These are phyloP conservation scores for Xylota segnis DNA, from an alignment of 2,888 invertebrate species.

Conservation along the genomic window DNA sequence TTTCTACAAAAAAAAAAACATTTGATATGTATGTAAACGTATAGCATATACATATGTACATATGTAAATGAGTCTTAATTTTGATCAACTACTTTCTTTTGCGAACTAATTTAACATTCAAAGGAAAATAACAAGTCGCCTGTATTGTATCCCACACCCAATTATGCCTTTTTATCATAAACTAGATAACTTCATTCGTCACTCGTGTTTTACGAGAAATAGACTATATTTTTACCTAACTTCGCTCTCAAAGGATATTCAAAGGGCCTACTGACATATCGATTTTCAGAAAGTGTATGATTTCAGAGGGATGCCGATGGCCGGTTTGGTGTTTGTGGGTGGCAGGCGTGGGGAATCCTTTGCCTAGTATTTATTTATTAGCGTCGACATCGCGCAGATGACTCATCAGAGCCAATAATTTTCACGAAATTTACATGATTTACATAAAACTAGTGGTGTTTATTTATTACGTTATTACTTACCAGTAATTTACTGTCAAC, in stretches of 20 bases:
- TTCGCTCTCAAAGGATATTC: neutral
- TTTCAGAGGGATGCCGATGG: neutral
- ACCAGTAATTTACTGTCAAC: conserved; percentile 19
- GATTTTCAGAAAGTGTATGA: neutral
- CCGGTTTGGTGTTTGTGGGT: neutral
- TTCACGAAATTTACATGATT: neutral
- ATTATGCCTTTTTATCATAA: too few species aligned
- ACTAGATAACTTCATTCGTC: too few species aligned
- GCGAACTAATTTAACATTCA: too few species aligned
- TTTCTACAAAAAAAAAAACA: too few species aligned
- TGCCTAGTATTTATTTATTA: neutral
- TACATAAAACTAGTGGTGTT: neutral
- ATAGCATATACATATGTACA: too few species aligned
- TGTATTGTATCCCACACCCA: too few species aligned
- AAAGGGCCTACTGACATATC: neutral
- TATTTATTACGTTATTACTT: conserved; percentile 14
- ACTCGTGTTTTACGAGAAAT: too few species aligned
- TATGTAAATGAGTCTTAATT: too few species aligned
- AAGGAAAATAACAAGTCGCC: too few species aligned
- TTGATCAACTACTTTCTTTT: too few species aligned
- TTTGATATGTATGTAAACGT: too few species aligned
- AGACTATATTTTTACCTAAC: too few species aligned
- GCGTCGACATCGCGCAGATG: neutral
- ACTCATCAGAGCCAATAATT: neutral
- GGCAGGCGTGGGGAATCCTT: neutral